Evolutionary conservation across 2,888 invertebrate species (phyloP).

Genomic region (Dyspetes luteomarginatus): DNA sequence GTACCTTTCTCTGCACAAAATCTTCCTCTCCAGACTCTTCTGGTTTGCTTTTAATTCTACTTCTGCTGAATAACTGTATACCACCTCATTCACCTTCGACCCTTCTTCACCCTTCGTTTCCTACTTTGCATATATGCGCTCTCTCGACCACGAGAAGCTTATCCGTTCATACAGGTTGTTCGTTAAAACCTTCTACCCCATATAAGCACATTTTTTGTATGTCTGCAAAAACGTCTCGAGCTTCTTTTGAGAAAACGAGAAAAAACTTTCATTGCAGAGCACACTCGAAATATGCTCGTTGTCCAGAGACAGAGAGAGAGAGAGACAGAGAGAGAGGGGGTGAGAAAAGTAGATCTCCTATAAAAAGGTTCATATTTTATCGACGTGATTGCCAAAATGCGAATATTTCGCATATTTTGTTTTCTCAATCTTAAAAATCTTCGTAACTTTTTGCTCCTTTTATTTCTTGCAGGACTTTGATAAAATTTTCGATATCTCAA

Average conservation of each 20-base stretch:
- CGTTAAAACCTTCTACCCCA: conserved; percentile 33
- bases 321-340: background rate
- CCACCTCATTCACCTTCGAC: background rate
- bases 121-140: background rate
- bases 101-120: background rate
- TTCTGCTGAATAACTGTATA: conserved; percentile 2
- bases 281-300: background rate
- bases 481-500: too few species aligned
- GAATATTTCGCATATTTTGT: background rate
- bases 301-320: background rate
- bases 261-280: background rate
- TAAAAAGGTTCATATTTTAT: background rate
- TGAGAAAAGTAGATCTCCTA: conserved; percentile 14
- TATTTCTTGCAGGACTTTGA: too few species aligned
- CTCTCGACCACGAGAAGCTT: conserved; percentile 12
- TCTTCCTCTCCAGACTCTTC: background rate
- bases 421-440: background rate
- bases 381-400: background rate
- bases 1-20: background rate
- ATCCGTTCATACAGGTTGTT: conserved; percentile 43
- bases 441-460: too few species aligned
- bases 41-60: conserved; percentile 30
- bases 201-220: background rate
- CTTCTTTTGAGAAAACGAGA: background rate
- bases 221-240: conserved; percentile 7